Percentiles rank a stretch among this genome's conserved stretches.
Evolutionary conservation across 1,140 invertebrate species (phyloP).

Genomic region (Tetramorium parvispinum): DNA sequence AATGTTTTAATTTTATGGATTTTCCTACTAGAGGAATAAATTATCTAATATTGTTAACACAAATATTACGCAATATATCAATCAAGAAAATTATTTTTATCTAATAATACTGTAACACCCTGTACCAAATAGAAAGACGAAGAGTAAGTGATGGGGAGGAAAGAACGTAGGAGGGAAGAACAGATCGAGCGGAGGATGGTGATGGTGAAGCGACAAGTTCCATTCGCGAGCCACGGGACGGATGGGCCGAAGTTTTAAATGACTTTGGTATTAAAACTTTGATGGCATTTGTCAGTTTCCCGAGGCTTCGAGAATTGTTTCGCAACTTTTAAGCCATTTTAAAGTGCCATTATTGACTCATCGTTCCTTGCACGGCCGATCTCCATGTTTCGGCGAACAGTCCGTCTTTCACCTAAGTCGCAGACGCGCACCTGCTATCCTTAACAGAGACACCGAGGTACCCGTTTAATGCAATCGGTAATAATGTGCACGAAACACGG

Average conservation of each 20-base stretch:
- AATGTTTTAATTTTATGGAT: not conserved
- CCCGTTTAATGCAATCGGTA: not conserved
- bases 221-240: conserved; percentile 73
- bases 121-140: conserved; percentile 6
- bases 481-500: not conserved
- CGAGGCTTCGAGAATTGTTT: conserved; percentile 77
- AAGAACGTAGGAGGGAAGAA: conserved; percentile 15
- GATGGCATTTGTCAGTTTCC: conserved; percentile 82
- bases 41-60: not conserved
- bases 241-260: conserved; percentile 80
- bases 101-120: conserved; percentile 21
- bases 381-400: not conserved
- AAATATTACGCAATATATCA: not conserved
- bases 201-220: conserved; percentile 73
- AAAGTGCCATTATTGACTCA: conserved; percentile 75
- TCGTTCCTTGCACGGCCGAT: conserved; percentile 49
- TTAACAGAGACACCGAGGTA: not conserved
- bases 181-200: conserved; percentile 34
- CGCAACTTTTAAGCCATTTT: conserved; percentile 78
- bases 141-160: conserved; percentile 1
- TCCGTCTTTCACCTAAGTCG: not conserved
- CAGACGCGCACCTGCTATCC: conserved; percentile 23
- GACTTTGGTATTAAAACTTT: conserved; percentile 82
- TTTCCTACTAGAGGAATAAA: not conserved
- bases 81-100: not conserved